Base-by-base conservation (phyloP, 1,140 invertebrate genomes). In the Trissolcus basalis region DNA sequence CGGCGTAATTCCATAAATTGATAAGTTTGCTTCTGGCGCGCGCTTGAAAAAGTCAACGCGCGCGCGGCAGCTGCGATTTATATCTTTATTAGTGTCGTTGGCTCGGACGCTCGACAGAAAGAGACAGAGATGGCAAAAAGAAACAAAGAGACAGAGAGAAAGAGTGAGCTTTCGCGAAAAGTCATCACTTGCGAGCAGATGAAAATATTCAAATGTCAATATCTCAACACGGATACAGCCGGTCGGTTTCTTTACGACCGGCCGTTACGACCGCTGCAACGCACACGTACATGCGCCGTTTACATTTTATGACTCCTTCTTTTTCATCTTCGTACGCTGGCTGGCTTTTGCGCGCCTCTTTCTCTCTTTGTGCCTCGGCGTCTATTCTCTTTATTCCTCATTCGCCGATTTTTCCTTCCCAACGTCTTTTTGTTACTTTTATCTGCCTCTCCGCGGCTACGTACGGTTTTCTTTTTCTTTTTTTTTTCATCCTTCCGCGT, bases 151-250 rank as follows among this genome's bases (percentile, higher is more conserved):
- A 27, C 19, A 27, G 6, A 1, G 19, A 27, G 19, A 27, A 6
- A 27, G 19, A 27, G 6, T 64, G 54, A 54, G 65, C 47, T 78
- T 65, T 73, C 45, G 64, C 68, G 71, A 69, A 78, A 81, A 81
- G 75, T 79, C 78, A 76, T 78, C 75, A 68, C 68, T 73, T 72
- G 65, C 51, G 70, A 81, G 81, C 76, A 77, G 80, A 82, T 82
- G 80, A 79, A 81, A 82, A 84, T 84, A 83, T 84, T 84, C 81
- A 83, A 83, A 84, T 83, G 81, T 81, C 79, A 81, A 84, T 84
- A 82, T 65, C 74, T 80, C 61, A 72, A 73, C 72, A 33, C 79
- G 78, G 68, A 78, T 80, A 74, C 69, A 59, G 71, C 71, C 68
- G 68, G 68, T 72, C 81, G 73, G 70, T 73, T 83, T 82, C 78